phyloP scores from a whole-genome alignment of 2,888 invertebrate genomes.

The Anodontia alba region DNA sequence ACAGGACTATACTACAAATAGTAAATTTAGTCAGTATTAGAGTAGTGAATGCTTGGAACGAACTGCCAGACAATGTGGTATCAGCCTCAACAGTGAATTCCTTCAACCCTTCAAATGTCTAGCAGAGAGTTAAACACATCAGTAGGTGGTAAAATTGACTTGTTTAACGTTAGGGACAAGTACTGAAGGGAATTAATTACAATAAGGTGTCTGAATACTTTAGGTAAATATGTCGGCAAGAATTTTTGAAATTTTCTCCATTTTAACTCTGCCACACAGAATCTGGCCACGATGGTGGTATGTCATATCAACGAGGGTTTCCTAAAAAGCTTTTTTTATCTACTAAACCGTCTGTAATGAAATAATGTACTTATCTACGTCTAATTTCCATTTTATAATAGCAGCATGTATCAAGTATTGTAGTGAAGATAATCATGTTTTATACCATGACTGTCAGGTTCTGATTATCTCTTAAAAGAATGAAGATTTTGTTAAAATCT shows the following conservation, averaged over 20 bases:
- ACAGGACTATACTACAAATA: too few relatives aligned
- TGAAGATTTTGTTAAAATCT: not conserved
- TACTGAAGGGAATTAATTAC: too few relatives aligned
- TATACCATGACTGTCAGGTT: not conserved
- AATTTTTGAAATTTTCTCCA: not conserved
- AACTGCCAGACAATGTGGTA: too few relatives aligned
- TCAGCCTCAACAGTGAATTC: too few relatives aligned
- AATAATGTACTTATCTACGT: constrained; percentile 51
- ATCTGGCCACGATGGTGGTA: not conserved
- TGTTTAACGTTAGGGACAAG: too few relatives aligned
- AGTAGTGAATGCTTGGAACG: too few relatives aligned
- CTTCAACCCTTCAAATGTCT: too few relatives aligned
- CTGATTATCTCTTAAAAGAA: not conserved
- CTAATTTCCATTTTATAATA: constrained; percentile 61
- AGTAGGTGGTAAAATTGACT: too few relatives aligned
- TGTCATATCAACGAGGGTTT: not conserved
- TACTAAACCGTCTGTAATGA: constrained; percentile 13
- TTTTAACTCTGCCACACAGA: not conserved
- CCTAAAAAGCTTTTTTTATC: not conserved
- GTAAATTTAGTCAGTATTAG: too few relatives aligned
- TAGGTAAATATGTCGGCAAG: too few relatives aligned
- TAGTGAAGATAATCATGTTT: not conserved
- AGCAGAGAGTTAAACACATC: too few relatives aligned
- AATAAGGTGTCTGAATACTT: too few relatives aligned
- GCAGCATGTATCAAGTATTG: constrained; percentile 3